A percentile compares a stretch with the other conserved stretches of the same genome.
Conservation (phyloP, 2,888 invertebrate species). For the Molanna angustata region DNA sequence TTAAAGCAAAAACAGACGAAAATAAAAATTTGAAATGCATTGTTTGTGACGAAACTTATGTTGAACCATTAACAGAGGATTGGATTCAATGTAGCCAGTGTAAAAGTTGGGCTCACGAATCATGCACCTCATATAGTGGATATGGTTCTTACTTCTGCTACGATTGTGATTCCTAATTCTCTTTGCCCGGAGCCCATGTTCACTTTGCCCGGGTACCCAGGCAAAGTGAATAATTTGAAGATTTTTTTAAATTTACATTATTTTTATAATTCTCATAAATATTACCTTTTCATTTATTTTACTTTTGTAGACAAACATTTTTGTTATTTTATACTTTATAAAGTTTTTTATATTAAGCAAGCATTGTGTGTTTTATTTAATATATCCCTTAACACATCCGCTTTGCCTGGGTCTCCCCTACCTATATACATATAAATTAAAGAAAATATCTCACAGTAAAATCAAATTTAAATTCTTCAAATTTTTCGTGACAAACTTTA, state of each 20-base stretch:
- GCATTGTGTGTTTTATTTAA: too few species aligned
- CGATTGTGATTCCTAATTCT: conserved; percentile 6
- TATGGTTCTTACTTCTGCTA: conserved; percentile 6
- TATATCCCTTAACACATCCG: too few species aligned
- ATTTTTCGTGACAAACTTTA: too few species aligned
- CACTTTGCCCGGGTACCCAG: too few species aligned
- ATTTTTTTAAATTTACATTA: too few species aligned
- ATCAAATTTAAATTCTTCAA: too few species aligned
- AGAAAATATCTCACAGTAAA: too few species aligned
- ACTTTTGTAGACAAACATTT: background rate
- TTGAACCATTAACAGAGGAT: conserved; percentile 7
- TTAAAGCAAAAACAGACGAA: background rate
- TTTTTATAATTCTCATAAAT: too few species aligned
- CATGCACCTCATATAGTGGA: conserved; percentile 7
- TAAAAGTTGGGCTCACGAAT: conserved; percentile 6
- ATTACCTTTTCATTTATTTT: background rate
- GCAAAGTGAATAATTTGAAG: too few species aligned
- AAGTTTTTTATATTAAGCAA: background rate
- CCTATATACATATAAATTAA: too few species aligned
- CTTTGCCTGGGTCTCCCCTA: too few species aligned
- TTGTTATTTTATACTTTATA: background rate
- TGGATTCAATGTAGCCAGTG: conserved; percentile 4
- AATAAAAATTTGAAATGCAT: background rate
- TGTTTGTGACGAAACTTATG: conserved; percentile 3
- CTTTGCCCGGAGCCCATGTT: too few species aligned